Base-by-base conservation (phyloP, 2,797 vertebrate genomes). In the Varecia variegata region DNA sequence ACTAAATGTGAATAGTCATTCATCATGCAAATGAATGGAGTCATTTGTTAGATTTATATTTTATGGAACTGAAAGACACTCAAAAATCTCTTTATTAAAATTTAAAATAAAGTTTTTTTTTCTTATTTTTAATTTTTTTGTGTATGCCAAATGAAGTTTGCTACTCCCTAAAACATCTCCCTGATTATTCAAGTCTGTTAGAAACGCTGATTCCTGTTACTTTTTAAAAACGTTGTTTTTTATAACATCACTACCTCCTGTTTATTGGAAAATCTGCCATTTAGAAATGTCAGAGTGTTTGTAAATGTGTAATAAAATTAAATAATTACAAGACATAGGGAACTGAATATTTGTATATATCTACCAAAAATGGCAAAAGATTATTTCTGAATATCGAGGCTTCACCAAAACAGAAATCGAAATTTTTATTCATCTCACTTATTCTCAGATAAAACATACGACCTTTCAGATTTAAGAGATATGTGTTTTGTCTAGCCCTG, bases 1-100 rank as follows among this genome's bases (percentile, higher is more conserved):
- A 96, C 96, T 97, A 96, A 95, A 97, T 98, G 88, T 96, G 96
- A 98, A 95, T 95, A 98, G 96, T 96, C 97, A 98, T 98, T 98
- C 96, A 98, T 98, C 97, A 98, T 95, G 87, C 82, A 98, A 98
- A 97, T 98, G 97, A 98, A 97, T 97, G 80, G 96, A 98, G 96
- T 97, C 47, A 96, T 98, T 98, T 98, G 94, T 98, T 98, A 96
- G 96, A 97, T 83, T 96, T 96, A 82, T 96, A 93, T 95, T 98
- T 97, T 91, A 93, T 95, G 93, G 91, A 97, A 97, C 77, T 93
- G 79, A 97, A 97, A 94, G 85, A 97, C 94, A 70, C 95, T 95
- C 56, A 88, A 93, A 97, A 96, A 95, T 58, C 79, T 97, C 85
- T 97, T 97, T 96, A 98, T 98, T 98, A 97, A 97, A 98, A 96